Evolutionary conservation across 1,140 invertebrate genomes (phyloP).

Genomic region (Ceratosolen fusciceps): DNA sequence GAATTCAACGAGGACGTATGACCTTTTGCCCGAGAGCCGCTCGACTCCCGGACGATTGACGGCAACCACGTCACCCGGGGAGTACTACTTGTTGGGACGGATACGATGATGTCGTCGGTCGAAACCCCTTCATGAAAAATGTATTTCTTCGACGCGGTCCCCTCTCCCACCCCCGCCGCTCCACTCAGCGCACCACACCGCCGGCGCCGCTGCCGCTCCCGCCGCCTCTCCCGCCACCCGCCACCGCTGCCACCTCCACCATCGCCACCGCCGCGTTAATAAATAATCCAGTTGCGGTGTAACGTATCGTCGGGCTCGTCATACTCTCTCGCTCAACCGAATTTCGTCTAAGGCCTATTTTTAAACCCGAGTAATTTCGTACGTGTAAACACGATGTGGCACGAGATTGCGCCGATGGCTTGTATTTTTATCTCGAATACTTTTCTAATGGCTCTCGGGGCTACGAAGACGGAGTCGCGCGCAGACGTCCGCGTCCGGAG

Average conservation of each 20-base stretch:
- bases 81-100: neutral
- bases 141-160: neutral
- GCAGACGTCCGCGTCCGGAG: no score
- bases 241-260: no score
- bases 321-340: neutral
- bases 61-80: neutral
- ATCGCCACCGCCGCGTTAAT: no score
- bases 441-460: neutral
- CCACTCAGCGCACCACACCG: neutral
- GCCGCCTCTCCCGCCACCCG: no score
- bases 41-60: no score
- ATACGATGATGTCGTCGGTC: neutral
- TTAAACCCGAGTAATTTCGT: neutral
- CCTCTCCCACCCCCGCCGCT: no score
- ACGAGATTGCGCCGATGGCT: neutral
- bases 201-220: neutral
- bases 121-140: neutral
- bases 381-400: neutral
- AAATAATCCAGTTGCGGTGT: no score
- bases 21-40: no score
- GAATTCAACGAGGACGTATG: no score
- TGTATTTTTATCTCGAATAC: no score
- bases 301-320: no score
- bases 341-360: neutral
- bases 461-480: no score